Evolutionary conservation across 2,113 vertebrate genomes (phyloP), one percentile per base, ranked within the genome.

Genomic region (Oreochromis spilurus): DNA sequence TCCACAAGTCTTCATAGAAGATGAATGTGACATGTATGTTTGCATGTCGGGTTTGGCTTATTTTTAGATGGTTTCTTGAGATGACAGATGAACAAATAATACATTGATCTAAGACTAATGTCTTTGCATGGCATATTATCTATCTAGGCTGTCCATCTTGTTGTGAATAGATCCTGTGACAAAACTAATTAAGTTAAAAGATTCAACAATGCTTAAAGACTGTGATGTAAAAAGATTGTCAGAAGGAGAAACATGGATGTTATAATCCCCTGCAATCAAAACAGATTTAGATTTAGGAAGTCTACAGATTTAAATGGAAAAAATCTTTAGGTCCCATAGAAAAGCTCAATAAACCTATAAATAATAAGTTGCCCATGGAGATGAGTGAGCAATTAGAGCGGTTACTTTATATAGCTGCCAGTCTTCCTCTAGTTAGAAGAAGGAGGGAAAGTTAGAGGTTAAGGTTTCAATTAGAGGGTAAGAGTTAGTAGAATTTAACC

Each of bases 391-490:
- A 60, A 17, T 34, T 60, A 34, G 14, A 60, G 29, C 1, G 17
- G 14, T 31, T 60, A 60, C 57, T 17, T 31, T 60, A 60, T 17
- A 17, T 57, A 57, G 29, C 54, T 29, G 54, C 3, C 24, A 29
- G 12, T 29, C 14, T 31, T 31, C 14, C 14, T 29, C 13, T 60
- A 24, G 24, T 24, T 24, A 60, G 7, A 31, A 31, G 4, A 60
- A 60, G 26, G 57, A 3, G 14, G 26, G 1, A 31, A 48, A 17
- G 13, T 58, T 29, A 9, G 4, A 29, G 24, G 55, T 9, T 31
- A 16, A 58, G 4, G 7, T 31, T 31, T 60, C 0, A 60, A 5
- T 14, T 29, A 26, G 26, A 29, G 1, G 0, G 26, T 31, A 16
- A 16, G 6, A 48, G 45, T 48, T 9, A 17, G 7, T 31, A 60